Conservation (phyloP, 2,797 vertebrate genomes). For the Lerista edwardsae region DNA sequence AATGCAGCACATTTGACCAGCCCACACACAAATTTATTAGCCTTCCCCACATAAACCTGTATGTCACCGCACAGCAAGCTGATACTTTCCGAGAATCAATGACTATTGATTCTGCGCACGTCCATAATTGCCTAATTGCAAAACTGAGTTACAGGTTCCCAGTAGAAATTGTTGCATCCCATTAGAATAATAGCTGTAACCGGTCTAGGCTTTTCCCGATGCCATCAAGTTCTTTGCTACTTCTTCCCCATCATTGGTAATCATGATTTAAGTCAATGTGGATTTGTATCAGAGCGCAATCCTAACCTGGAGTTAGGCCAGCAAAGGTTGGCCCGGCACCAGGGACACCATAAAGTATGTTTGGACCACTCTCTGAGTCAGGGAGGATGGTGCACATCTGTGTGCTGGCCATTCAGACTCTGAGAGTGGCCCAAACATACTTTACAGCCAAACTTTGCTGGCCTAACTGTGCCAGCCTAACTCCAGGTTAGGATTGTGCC, state of each 20-base stretch:
- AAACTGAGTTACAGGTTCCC: background rate
- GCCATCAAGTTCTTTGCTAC: background rate
- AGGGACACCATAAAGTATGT: too few species aligned
- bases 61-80: background rate
- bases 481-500: too few species aligned
- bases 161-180: background rate
- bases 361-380: too few species aligned
- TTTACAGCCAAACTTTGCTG: too few species aligned
- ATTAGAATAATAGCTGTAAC: background rate
- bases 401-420: too few species aligned
- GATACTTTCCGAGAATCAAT: background rate
- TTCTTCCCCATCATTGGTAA: too few species aligned
- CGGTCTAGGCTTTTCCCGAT: background rate
- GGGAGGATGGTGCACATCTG: too few species aligned
- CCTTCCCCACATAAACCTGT: background rate
- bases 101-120: background rate
- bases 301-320: too few species aligned
- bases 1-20: background rate
- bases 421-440: too few species aligned
- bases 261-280: background rate
- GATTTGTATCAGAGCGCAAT: too few species aligned
- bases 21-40: background rate
- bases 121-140: conserved; percentile 1
- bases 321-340: too few species aligned
- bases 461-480: too few species aligned